Percentiles rank a stretch among this genome's conserved stretches.
phyloP scores from a whole-genome alignment of 2,113 vertebrate genomes.

The Scalopus aquaticus region DNA sequence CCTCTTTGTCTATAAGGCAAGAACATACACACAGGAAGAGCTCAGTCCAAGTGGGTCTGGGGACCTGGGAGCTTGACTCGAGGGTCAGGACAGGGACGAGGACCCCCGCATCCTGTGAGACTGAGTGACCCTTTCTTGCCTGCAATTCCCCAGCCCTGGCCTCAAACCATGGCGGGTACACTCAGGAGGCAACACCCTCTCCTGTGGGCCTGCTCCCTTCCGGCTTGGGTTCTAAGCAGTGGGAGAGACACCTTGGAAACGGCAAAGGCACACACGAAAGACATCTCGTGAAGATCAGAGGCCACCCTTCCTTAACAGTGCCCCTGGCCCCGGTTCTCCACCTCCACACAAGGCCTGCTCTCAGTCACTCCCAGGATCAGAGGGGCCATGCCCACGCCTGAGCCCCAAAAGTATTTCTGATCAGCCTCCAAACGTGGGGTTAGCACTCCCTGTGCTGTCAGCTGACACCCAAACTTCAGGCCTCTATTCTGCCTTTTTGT shows the following conservation, averaged over 20 bases:
- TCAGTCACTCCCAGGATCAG: background rate
- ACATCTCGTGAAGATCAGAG: background rate
- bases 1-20: constrained; percentile 15
- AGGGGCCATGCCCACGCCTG: no score
- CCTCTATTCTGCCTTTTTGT: background rate
- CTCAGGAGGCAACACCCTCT: background rate
- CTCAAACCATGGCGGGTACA: background rate
- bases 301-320: no score
- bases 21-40: background rate
- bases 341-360: background rate
- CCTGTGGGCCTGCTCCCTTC: no score
- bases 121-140: background rate
- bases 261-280: background rate
- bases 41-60: background rate
- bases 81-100: background rate
- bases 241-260: background rate
- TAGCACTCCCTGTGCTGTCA: background rate
- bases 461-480: background rate
- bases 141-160: accelerated
- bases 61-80: background rate
- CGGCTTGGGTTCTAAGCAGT: background rate
- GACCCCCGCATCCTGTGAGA: background rate
- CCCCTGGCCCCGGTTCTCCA: background rate
- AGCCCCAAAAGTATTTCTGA: background rate
- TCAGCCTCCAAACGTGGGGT: background rate